Evolutionary conservation across 1,140 invertebrate genomes (phyloP), one percentile per base, ranked within the genome.

Genomic region (Charaxes varanes): DNA sequence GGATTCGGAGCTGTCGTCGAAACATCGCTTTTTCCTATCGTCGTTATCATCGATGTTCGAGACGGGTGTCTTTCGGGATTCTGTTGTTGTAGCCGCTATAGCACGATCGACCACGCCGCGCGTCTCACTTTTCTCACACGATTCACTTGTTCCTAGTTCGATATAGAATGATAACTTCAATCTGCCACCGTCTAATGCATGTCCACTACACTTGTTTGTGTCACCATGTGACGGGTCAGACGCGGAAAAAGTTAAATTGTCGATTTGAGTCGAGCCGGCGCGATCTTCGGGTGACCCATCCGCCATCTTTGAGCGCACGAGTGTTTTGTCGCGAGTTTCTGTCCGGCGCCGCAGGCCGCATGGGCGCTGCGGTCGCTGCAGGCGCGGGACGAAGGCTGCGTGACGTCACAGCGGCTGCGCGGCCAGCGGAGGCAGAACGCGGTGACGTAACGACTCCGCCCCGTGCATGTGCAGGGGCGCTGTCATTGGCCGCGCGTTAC

Each of bases 1-100:
- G 73, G 92, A 94, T 85, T 94, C 93, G 60, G 92, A 94, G 78
- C 92, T 94, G 87, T 94, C 93, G 87, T 94, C 92, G 64, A 91
- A 86, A 83, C 92, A 93, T 81, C 93, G 87, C 82, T 93, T 94
- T 86, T 93, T 93, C 72, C 91, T 89, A 68, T 88, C 90, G 44
- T 87, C 86, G 23, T 81, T 83, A 38, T 85, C 83, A 24, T 62
- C 69, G 59, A 49, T 38, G 63, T 49, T 61, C 36, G 47, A 52
- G 34, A 62, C 56, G 38, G 51, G 49, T 37, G 62, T 59, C 57
- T 69, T 76, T 71, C 41, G 64, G 61, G 62, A 66, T 62, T 69
- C 57, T 38, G 59, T 51, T 45, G 59, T 37, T 47, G 45, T 62
- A 51, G 52, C 45, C 50, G 56, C 65, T 41, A 62, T 62, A 55